Evolutionary conservation across 2,888 invertebrate genomes (phyloP).

Genomic region (Nezara viridula): DNA sequence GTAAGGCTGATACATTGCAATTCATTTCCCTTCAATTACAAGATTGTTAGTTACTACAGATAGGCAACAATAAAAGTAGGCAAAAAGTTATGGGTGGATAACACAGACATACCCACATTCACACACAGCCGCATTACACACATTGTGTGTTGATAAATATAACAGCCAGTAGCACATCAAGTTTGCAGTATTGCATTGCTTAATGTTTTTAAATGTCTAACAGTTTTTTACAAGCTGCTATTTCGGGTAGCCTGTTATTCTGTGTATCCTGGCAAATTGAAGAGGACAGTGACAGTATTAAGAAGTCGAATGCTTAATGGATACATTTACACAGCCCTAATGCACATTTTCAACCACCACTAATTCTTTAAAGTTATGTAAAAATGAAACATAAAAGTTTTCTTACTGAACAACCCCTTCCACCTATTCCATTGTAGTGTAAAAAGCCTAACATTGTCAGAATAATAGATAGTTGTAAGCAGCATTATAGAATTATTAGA

Average conservation of each 20-base stretch:
- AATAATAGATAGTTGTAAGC: too few relatives aligned
- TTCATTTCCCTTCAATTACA: neutral
- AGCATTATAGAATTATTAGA: neutral
- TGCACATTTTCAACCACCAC: neutral
- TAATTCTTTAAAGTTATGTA: neutral
- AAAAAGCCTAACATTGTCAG: neutral
- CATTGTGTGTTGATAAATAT: neutral
- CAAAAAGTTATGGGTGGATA: neutral
- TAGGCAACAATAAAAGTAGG: neutral
- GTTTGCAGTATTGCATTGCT: slow-evolving; percentile 1
- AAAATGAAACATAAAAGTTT: neutral
- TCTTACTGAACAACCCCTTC: neutral
- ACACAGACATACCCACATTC: neutral
- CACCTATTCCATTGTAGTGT: neutral
- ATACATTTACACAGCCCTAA: neutral
- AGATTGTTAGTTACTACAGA: neutral
- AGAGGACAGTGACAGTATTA: neutral
- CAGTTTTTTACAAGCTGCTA: neutral
- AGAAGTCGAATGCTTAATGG: neutral
- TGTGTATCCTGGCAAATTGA: neutral
- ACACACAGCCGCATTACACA: neutral
- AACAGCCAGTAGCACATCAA: neutral
- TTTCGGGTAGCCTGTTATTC: neutral
- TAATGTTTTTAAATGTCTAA: neutral
- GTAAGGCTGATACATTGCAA: neutral